Base-by-base conservation (phyloP, 2,113 vertebrate genomes). In the Odobenus rosmarus region DNA sequence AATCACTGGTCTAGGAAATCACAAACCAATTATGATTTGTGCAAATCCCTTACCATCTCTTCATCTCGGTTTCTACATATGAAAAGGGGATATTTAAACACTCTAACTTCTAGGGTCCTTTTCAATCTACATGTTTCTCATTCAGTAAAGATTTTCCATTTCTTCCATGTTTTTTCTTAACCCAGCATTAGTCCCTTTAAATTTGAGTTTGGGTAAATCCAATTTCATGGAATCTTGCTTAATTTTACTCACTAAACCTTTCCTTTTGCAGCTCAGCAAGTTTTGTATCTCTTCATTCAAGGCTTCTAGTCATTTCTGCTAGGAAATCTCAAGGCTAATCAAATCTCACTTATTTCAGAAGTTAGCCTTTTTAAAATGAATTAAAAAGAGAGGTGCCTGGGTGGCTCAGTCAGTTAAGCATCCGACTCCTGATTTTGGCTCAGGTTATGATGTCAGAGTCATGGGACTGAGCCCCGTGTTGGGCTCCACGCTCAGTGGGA, bases 201-300 rank as follows among this genome's bases (percentile, higher is more conserved):
- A 80, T 74, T 67, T 86, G 72, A 95, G 33, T 90, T 83, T 86
- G 23, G 85, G 3, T 57, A 74, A 94, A 79, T 62, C 67, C 11
- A 88, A 31, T 83, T 93, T 80, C 42, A 79, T 64, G 15, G 12
- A 87, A 72, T 77, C 24, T 67, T 93, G 74, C 16, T 90, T 67
- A 61, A 82, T 36, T 93, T 97, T 87, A 62, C 19, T 87, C 53
- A 87, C 19, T 93, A 90, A 90, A 76, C 53, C 80, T 97, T 93
- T 95, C 23, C 71, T 85, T 79, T 85, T 72, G 79, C 53, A 93
- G 33, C 26, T 95, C 59, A 77, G 49, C 53, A 86, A 36, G 14
- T 93, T 93, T 85, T 59, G n/a, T 53, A 2, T 76, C 53, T 93
- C 95, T 90, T 87, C 36, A 53, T 86, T 79, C 23, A 77, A 86